Percentiles rank a stretch among this genome's conserved stretches.
These are phyloP conservation scores for Shinisaurus crocodilurus DNA, from an alignment of 2,113 vertebrate species.

Conservation along the genomic window DNA sequence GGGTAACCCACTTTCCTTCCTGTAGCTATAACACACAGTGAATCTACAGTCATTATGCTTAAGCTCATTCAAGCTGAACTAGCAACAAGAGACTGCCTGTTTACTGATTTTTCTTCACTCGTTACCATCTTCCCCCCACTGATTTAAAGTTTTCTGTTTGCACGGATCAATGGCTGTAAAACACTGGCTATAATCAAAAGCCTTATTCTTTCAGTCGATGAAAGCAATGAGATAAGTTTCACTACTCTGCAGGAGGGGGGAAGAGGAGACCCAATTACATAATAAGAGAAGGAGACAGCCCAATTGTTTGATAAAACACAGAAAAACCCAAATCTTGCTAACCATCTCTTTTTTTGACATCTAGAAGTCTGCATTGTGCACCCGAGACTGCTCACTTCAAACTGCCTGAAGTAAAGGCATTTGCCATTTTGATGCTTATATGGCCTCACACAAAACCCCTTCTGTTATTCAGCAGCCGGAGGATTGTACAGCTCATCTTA, in stretches of 20 bases:
- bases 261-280: slow-evolving; percentile 68
- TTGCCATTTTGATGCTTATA: slow-evolving; percentile 79
- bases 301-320: slow-evolving; percentile 66
- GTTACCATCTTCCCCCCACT: slow-evolving; percentile 27
- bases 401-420: slow-evolving; percentile 72
- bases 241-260: slow-evolving; percentile 41
- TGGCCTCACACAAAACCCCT: slow-evolving; percentile 83
- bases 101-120: slow-evolving; percentile 27
- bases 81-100: background rate
- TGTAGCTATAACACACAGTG: background rate
- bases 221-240: slow-evolving; percentile 71
- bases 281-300: slow-evolving; percentile 70
- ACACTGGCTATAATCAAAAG: slow-evolving; percentile 58
- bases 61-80: background rate
- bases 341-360: slow-evolving; percentile 75
- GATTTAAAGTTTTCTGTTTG: slow-evolving; percentile 33
- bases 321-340: slow-evolving; percentile 68
- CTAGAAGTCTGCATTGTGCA: slow-evolving; percentile 78
- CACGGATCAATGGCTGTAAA: slow-evolving; percentile 54
- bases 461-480: slow-evolving; percentile 82
- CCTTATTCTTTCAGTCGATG: slow-evolving; percentile 75
- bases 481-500: slow-evolving; percentile 81
- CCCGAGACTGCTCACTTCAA: slow-evolving; percentile 64
- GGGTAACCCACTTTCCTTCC: background rate
- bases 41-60: background rate